Base-by-base conservation (phyloP, 2,113 vertebrate species). In the Protomyctophum bolini region DNA sequence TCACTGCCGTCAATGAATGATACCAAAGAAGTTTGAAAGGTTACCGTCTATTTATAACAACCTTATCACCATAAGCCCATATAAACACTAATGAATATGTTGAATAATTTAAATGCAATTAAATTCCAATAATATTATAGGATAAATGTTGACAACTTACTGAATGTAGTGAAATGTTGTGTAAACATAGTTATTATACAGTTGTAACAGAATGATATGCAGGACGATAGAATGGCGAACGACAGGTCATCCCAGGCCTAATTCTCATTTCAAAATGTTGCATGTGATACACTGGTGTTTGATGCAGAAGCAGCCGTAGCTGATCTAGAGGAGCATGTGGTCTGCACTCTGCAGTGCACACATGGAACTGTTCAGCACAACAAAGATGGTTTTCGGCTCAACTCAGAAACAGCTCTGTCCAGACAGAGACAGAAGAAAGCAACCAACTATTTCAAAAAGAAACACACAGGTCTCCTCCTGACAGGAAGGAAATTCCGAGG, bases 301-400 rank as follows among this genome's bases (percentile, higher is more conserved):
- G 54, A 46, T 58, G 63, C 59, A 28, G 65, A 70, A 58, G 67
- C 58, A 68, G 82, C 79, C 75, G 33, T n/a, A 50, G 71, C 77
- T 76, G 80, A 83, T 77, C 79, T 72, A 56, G 68, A 77, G 72
- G 74, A 69, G 71, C 82, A 79, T 74, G 66, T 77, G 76, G 59
- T 83, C 8, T 50, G 21, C 21, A 41, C 3, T 41, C 33, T 41
- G 75, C 21, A 21, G 21, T 21, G 21, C 80, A 85, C 86, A 88
- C 75, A 87, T 83, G 86, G 75, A 75, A 81, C 73, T 77, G 74
- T 52, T 86, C 79, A 88, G 68, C 66, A 58, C 66, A 41, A 61
- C 58, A 57, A 80, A 7, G 62, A 57, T 75, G 52, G 57, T 15
- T 66, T 76, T 76, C 2, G 28, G 75, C 14, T 66, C 41, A 66